Evolutionary conservation across 2,797 vertebrate species (phyloP).

Genomic region (Squalus acanthias): DNA sequence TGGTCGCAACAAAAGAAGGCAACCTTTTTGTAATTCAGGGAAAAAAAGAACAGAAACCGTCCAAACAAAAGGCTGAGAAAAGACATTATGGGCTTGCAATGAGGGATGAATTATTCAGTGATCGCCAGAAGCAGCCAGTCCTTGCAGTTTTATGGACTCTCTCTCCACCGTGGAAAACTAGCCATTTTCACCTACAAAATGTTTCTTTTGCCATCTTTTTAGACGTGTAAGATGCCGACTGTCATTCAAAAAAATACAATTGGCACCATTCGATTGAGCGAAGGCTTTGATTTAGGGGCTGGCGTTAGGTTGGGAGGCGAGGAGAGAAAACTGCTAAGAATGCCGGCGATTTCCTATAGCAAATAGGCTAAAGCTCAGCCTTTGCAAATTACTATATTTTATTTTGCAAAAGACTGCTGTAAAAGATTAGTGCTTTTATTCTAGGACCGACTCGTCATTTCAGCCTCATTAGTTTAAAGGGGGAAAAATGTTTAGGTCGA

Average conservation of each 20-base stretch:
- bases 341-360: background rate
- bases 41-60: constrained; percentile 87
- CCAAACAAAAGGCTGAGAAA: constrained; percentile 85
- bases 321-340: background rate
- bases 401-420: background rate
- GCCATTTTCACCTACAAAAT: constrained; percentile 79
- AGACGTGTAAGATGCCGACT: constrained; percentile 53
- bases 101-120: constrained; percentile 99
- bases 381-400: background rate
- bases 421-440: background rate
- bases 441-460: background rate
- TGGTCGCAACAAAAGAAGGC: constrained; percentile 91
- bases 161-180: constrained; percentile 67
- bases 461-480: background rate
- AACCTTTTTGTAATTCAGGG: constrained; percentile 93
- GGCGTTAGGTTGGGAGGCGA: constrained; percentile 15
- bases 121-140: constrained; percentile 75
- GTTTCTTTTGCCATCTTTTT: constrained; percentile 61
- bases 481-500: background rate
- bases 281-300: constrained; percentile 19
- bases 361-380: background rate
- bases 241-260: constrained; percentile 56
- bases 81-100: constrained; percentile 99
- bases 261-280: constrained; percentile 48
- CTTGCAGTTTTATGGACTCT: constrained; percentile 82